Evolutionary conservation across 2,797 vertebrate genomes (phyloP).

Genomic region (Ispidina picta): DNA sequence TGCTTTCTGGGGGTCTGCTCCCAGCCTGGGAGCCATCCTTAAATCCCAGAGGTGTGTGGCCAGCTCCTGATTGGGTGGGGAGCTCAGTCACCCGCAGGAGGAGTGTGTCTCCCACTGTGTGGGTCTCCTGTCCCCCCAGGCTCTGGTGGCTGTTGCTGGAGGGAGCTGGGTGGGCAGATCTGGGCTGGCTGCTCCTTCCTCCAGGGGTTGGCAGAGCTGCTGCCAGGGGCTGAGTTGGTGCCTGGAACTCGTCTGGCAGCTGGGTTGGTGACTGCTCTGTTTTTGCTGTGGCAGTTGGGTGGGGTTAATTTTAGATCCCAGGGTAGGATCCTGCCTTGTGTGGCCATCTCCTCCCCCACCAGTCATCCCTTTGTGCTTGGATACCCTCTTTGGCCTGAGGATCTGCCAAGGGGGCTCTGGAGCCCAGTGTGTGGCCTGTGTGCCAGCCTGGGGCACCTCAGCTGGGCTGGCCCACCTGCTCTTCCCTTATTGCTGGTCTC

Average conservation of each 20-base stretch:
- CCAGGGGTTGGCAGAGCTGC: not conserved
- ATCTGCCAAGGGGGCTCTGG: not conserved
- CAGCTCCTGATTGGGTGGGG: not conserved
- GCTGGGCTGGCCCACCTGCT: not conserved
- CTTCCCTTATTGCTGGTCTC: not conserved
- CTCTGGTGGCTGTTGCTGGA: not conserved
- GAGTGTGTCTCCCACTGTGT: not conserved
- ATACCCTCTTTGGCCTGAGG: not conserved
- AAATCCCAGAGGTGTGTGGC: not conserved
- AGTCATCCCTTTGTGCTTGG: not conserved
- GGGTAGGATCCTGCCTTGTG: not conserved
- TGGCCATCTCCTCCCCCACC: not conserved
- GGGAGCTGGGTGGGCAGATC: not conserved
- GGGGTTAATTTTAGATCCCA: not conserved
- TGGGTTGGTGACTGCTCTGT: not conserved
- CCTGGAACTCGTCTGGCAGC: conserved; percentile 4
- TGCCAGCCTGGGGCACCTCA: not conserved
- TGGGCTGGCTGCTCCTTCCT: not conserved
- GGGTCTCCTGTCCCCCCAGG: not conserved
- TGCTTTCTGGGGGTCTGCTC: not conserved
- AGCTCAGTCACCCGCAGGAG: not conserved
- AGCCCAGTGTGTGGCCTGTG: not conserved
- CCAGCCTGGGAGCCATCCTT: not conserved
- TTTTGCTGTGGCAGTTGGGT: not conserved
- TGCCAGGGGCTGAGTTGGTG: not conserved